Evolutionary conservation across 2,888 invertebrate genomes (phyloP), one percentile per base, ranked within the genome.

Genomic region (Cybosia mesomella): DNA sequence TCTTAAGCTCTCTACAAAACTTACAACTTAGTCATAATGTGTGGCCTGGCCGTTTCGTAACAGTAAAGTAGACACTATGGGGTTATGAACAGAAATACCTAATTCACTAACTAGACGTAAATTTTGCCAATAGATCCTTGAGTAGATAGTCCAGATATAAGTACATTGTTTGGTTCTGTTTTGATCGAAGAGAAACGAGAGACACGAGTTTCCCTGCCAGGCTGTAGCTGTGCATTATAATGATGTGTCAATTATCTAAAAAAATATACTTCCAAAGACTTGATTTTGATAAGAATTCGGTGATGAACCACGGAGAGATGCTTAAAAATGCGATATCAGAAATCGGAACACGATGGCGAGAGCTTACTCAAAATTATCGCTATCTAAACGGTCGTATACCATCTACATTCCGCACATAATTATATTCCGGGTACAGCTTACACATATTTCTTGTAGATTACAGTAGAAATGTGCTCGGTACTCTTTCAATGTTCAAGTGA

Each of bases 281-380:
- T 18, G n/a, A 55, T 60, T 32, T 43, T 57, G 18, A 70, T 63
- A 62, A 62, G n/a, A 57, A 61, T 53, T 11, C 54, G 13, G 24
- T 58, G 63, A 59, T 57, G 64, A 66, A 70, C 53, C 53, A 39
- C 49, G 58, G 49, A 55, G 66, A 69, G 58, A 73, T 24, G 62
- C 66, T 71, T 71, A 18, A 21, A 73, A 71, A 61, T 59, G 64
- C 64, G 74, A 70, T 64, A 73, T 73, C 54, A 76, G 69, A n/a
- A n/a, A 39, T 58, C 32, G 43, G 28, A 66, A 64, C 66, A 60
- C 36, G 66, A 66, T 34, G 53, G 63, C 57, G 57, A 71, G 65
- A 59, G 71, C 57, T 71, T 62, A 66, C 62, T 66, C 49, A 59
- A 70, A 75, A 72, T 67, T 79, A 74, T 76, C 58, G 34, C 58